Evolutionary conservation across 2,797 vertebrate genomes (phyloP), one percentile per base, ranked within the genome.

Genomic region (Hypotaenidia okinawae): DNA sequence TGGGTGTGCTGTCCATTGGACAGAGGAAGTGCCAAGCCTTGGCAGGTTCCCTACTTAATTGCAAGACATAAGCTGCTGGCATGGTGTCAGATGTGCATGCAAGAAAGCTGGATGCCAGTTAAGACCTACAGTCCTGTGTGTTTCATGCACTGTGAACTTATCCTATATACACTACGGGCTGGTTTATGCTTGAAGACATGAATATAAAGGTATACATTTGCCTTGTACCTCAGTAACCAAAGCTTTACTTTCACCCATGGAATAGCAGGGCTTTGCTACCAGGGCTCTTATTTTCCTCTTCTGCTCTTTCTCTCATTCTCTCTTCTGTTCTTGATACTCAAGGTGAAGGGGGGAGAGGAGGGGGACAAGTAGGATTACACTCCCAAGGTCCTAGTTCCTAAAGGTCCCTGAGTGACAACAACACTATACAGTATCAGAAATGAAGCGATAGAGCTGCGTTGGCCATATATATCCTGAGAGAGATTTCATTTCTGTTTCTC

Each of bases 331-430:
- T 92, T 57, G 86, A 10, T 43, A 89, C 81, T 95, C 78, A 80
- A 91, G 89, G 75, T 43, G 4, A 95, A 92, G 85, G 63, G 54
- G 81, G 57, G 25, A 59, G 77, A 51, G 51, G 82, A 92, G 51
- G 63, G 77, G 84, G 62, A 92, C 83, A 77, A 74, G 85, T 47
- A 83, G 84, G 77, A 79, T 95, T 97, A 95, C 89, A 96, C 87
- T 90, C 89, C 95, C 94, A 96, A 96, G 94, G 94, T 96, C 96
- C 94, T 89, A 92, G 88, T 94, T 93, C 94, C 95, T 88, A 77
- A 94, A 97, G 94, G 95, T 97, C 96, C 97, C 97, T 97, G 97
- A 97, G 97, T 96, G 96, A 95, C 89, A 30, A 51, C 51, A 95
- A 95, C 91, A 84, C 85, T 94, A 14, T 96, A 97, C 96, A 96